Base-by-base conservation (phyloP, 2,888 invertebrate genomes). In the Scrobipalpa costella region DNA sequence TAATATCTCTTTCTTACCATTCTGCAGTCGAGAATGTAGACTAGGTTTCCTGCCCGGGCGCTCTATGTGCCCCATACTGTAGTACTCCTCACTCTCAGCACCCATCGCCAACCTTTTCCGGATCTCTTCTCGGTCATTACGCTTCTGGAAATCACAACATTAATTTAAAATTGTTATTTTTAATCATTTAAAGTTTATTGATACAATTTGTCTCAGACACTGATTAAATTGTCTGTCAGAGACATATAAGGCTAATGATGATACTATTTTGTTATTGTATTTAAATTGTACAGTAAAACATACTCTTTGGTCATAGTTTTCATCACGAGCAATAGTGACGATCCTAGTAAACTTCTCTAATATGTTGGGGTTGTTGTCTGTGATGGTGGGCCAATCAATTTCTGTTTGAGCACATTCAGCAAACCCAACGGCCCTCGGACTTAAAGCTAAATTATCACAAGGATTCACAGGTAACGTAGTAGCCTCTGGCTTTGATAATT, bases 71-170 rank as follows among this genome's bases (percentile, higher is more conserved):
- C 92, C 92, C 79, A 93, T 90, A 72, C 93, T 93, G 73, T 93
- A 93, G 77, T 95, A 94, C 73, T 95, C 95, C 74, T 97, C 97
- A 61, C 93, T 92, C 74, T 96, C 96, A 61, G 94, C 93, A 15
- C 96, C 97, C 95, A 96, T 96, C 0, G 98, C 98, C 81, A 98
- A 90, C 66, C 97, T 93, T 74, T 95, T 93, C 67, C 98, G 94
- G 73, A 98, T 98, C 88, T 98, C 98, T 86, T 98, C 98, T 63
- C 98, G 93, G 81, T 98, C 98, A 93, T 96, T 97, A 77, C 96
- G 94, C 86, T 97, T 95, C 95, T 97, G 92, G 9, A 15, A 13
- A 13, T 40, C 27, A 52, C 7, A 52, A 50, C 19, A 19, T 2
- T 11, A 11, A 15, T n/a, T 3, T 47, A 13, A n/a, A 44, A 44